phyloP scores from a whole-genome alignment of 2,113 vertebrate genomes.

The Agelaius phoeniceus region DNA sequence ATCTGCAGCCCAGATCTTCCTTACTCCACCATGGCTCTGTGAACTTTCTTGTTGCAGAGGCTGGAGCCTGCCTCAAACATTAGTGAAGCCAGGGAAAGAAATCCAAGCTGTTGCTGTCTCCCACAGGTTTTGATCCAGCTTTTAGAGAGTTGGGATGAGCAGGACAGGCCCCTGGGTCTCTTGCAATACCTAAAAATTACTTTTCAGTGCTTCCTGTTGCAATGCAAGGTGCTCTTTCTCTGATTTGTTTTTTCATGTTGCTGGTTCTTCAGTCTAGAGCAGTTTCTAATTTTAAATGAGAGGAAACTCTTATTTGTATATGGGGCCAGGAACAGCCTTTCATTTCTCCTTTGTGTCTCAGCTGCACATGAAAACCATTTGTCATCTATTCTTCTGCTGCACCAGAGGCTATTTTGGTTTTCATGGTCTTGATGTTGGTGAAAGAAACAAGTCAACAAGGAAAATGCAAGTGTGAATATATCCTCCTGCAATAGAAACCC shows the following conservation, averaged over 20 bases:
- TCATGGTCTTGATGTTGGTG: slow-evolving; percentile 38
- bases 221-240: slow-evolving; percentile 16
- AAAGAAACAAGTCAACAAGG: slow-evolving; percentile 60
- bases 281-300: slow-evolving; percentile 60
- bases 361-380: slow-evolving; percentile 8
- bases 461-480: slow-evolving; percentile 67
- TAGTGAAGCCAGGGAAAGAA: background rate
- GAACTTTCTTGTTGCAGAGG: background rate
- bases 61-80: background rate
- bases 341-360: slow-evolving; percentile 65
- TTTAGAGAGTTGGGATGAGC: background rate
- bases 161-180: background rate
- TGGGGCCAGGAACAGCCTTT: slow-evolving; percentile 40
- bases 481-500: slow-evolving; percentile 53
- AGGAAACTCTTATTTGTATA: slow-evolving; percentile 68
- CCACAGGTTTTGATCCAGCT: background rate
- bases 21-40: background rate
- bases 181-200: background rate
- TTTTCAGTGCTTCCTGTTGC: background rate
- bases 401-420: slow-evolving; percentile 57
- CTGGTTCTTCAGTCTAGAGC: background rate
- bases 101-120: background rate
- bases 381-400: slow-evolving; percentile 39
- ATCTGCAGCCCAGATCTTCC: slow-evolving; percentile 24
- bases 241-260: background rate